phyloP scores from a whole-genome alignment of 1,140 invertebrate genomes.

The Drosophila obscura region DNA sequence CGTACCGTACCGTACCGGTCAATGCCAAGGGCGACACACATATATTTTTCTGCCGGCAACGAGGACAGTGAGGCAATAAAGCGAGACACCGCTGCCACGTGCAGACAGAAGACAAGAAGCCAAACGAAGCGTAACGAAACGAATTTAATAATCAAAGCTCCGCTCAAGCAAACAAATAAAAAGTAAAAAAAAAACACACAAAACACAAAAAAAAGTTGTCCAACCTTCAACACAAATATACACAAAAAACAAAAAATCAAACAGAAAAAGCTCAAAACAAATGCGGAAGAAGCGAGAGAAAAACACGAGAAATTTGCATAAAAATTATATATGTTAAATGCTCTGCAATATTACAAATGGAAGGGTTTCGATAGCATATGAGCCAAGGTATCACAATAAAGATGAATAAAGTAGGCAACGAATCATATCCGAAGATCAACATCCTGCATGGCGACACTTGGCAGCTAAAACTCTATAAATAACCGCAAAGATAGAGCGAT shows the following conservation, averaged over 20 bases:
- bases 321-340: neutral
- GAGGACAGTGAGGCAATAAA: constrained; percentile 46
- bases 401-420: neutral
- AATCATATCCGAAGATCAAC: neutral
- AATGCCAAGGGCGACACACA: constrained; percentile 51
- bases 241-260: constrained; percentile 30
- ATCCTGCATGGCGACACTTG: too few relatives aligned
- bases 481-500: too few relatives aligned
- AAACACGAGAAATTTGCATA: constrained; percentile 4
- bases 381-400: neutral
- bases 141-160: too few relatives aligned
- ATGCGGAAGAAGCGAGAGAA: constrained; percentile 45
- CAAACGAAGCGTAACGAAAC: neutral
- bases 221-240: constrained; percentile 48
- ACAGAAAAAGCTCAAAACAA: constrained; percentile 1
- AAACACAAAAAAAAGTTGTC: constrained; percentile 46
- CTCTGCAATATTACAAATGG: neutral
- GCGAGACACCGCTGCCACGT: constrained; percentile 19
- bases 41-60: constrained; percentile 46
- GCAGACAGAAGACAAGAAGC: constrained; percentile 17
- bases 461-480: too few relatives aligned
- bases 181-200: neutral
- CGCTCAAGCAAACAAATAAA: neutral
- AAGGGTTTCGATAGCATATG: too few relatives aligned
- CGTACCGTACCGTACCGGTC: constrained; percentile 31